Evolutionary conservation across 2,797 vertebrate genomes (phyloP).

Genomic region (Pelochelys cantorii): DNA sequence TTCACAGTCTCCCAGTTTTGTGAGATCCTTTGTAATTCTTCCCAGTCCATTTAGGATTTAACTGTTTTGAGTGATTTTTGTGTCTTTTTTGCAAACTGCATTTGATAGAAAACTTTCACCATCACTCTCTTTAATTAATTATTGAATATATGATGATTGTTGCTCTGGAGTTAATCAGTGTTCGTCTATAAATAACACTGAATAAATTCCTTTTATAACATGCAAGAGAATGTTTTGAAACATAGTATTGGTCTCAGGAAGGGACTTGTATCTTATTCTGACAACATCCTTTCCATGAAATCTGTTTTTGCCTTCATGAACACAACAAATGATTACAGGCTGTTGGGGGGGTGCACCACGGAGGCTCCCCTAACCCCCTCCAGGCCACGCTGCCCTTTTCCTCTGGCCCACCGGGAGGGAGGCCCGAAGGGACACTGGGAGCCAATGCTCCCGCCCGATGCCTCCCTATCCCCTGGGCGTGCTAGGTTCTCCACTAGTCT

Average conservation of each 20-base stretch:
- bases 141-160: neutral
- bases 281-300: neutral
- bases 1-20: neutral
- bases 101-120: neutral
- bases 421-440: too few relatives aligned
- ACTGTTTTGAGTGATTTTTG: neutral
- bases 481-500: too few relatives aligned
- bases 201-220: neutral
- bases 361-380: too few relatives aligned
- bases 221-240: neutral
- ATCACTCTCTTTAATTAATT: neutral
- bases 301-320: accelerated
- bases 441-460: too few relatives aligned
- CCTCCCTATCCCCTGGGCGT: too few relatives aligned
- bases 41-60: neutral
- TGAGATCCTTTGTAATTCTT: neutral
- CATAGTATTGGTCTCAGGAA: neutral
- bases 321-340: neutral
- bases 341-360: too few relatives aligned
- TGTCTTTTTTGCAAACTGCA: neutral
- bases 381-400: too few relatives aligned
- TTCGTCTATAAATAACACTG: neutral
- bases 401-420: too few relatives aligned
- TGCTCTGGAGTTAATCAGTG: accelerated
- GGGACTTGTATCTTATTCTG: neutral